These are phyloP conservation scores for Hemithea aestivaria DNA, from an alignment of 2,888 invertebrate genomes.

Conservation along the genomic window DNA sequence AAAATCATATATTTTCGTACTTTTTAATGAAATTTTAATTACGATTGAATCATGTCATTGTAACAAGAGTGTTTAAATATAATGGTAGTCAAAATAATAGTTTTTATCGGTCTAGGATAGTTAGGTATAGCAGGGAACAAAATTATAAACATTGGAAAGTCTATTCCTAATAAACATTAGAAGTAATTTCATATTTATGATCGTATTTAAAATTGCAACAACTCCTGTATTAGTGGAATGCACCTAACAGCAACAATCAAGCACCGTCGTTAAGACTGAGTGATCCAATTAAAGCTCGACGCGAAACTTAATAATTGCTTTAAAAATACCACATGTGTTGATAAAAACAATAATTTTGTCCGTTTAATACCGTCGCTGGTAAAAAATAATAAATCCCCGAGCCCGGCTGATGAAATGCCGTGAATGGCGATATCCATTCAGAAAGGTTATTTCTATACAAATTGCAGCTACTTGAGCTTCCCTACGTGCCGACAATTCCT, in stretches of 20 bases:
- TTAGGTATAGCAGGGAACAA: too few relatives aligned
- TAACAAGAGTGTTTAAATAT: too few relatives aligned
- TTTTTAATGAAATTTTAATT: too few relatives aligned
- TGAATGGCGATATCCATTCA: slow-evolving; percentile 60
- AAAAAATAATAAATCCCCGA: slow-evolving; percentile 77
- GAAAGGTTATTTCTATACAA: slow-evolving; percentile 76
- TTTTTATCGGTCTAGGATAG: too few relatives aligned
- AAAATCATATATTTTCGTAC: too few relatives aligned
- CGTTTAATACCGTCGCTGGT: slow-evolving; percentile 65
- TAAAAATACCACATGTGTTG: slow-evolving; percentile 70
- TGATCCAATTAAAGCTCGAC: slow-evolving; percentile 73
- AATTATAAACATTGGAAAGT: too few relatives aligned
- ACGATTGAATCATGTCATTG: too few relatives aligned
- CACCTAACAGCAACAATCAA: slow-evolving; percentile 45
- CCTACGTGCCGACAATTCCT: slow-evolving; percentile 73
- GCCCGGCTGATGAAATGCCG: slow-evolving; percentile 67
- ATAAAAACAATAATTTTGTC: slow-evolving; percentile 78
- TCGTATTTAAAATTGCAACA: slow-evolving; percentile 25
- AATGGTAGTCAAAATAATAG: too few relatives aligned
- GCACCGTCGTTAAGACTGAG: slow-evolving; percentile 64
- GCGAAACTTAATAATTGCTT: slow-evolving; percentile 75
- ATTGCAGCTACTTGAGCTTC: slow-evolving; percentile 75
- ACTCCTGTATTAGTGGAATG: slow-evolving; percentile 36
- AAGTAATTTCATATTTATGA: slow-evolving; percentile 8
- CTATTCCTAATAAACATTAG: too few relatives aligned